Conservation (phyloP, 2,888 invertebrate species). For the Embidobia sp. region DNA sequence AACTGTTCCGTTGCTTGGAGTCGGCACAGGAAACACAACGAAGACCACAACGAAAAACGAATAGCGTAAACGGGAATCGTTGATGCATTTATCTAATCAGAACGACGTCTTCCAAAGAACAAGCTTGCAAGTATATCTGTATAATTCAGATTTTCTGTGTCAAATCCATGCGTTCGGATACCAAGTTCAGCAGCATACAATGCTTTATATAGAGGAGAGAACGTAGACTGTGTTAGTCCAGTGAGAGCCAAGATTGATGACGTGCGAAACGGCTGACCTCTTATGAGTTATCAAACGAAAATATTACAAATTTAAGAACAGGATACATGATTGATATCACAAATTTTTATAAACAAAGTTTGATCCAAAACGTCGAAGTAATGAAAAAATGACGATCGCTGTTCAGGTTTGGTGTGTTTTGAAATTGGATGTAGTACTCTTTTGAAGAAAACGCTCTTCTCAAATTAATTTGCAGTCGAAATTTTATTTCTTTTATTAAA, state of each 20-base stretch:
- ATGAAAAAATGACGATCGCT: constrained; percentile 34
- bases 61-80: neutral
- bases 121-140: constrained; percentile 6
- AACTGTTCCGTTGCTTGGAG: constrained; percentile 62
- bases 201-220: constrained; percentile 76
- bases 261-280: constrained; percentile 64
- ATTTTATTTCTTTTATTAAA: neutral
- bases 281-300: constrained; percentile 60
- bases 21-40: constrained; percentile 14
- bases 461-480: neutral
- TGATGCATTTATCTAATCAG: constrained; percentile 38
- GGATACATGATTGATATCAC: constrained; percentile 12
- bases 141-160: constrained; percentile 32
- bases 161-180: constrained; percentile 55
- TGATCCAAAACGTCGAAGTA: constrained; percentile 50
- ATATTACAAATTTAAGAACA: constrained; percentile 18
- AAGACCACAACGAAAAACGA: constrained; percentile 1
- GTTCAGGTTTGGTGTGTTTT: constrained; percentile 10
- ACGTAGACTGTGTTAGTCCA: constrained; percentile 79
- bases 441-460: constrained; percentile 13
- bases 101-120: constrained; percentile 61
- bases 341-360: constrained; percentile 31
- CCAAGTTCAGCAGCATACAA: constrained; percentile 67
- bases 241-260: constrained; percentile 77
- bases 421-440: constrained; percentile 1